These are phyloP conservation scores for Barbus barbus DNA, from an alignment of 2,113 vertebrate species.

Conservation along the genomic window DNA sequence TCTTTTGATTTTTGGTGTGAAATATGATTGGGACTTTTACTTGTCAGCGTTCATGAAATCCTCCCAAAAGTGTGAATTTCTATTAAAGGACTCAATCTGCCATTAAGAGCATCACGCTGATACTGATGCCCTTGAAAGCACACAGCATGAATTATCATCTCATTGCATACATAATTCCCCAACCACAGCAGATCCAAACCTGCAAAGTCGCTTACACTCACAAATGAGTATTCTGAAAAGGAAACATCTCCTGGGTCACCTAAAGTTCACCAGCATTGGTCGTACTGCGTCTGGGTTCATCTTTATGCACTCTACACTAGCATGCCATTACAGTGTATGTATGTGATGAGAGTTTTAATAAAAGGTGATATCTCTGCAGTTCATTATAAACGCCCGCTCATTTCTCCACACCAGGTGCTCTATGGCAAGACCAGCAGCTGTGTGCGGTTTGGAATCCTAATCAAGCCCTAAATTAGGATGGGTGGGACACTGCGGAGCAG, in stretches of 20 bases:
- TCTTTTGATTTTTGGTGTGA: neutral
- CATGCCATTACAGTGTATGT: conserved; percentile 38
- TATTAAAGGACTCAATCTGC: conserved; percentile 12
- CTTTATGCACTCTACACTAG: conserved; percentile 44
- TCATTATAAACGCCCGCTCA: conserved; percentile 46
- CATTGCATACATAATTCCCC: conserved; percentile 56
- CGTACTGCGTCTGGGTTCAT: conserved; percentile 40
- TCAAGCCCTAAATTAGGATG: conserved; percentile 31
- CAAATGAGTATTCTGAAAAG: conserved; percentile 53
- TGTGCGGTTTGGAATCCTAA: conserved; percentile 42
- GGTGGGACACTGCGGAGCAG: conserved; percentile 18
- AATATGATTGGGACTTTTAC: neutral
- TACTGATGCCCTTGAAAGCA: conserved; percentile 35
- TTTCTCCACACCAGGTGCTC: conserved; percentile 62
- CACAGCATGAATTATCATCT: conserved; percentile 55
- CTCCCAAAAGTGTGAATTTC: neutral
- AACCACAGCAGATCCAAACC: conserved; percentile 50
- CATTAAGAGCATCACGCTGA: conserved; percentile 19
- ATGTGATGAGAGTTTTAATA: conserved; percentile 37
- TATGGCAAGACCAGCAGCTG: conserved; percentile 48
- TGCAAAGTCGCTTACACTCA: conserved; percentile 39
- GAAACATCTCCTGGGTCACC: conserved; percentile 54
- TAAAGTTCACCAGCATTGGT: conserved; percentile 62
- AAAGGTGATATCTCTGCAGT: conserved; percentile 61
- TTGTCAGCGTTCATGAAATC: neutral